Evolutionary conservation across 2,888 invertebrate genomes (phyloP).

Genomic region (Capitulum mitella): DNA sequence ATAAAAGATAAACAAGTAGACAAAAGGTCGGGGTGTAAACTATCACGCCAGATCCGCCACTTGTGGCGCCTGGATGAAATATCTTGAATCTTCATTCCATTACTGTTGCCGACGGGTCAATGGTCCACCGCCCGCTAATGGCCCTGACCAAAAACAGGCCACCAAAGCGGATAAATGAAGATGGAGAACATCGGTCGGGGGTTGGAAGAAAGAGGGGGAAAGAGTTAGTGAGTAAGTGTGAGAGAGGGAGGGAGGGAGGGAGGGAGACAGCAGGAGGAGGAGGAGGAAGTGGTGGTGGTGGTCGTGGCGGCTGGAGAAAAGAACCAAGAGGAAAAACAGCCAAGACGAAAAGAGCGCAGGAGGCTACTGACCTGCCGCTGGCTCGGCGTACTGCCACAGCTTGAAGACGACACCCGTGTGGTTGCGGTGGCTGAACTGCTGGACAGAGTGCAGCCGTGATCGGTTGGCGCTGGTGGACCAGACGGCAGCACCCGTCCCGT

Average conservation of each 20-base stretch:
- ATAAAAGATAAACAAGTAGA: too few species aligned
- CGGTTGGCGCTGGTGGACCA: background rate
- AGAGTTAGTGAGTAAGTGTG: background rate
- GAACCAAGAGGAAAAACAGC: too few species aligned
- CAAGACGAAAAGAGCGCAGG: too few species aligned
- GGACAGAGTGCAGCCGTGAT: background rate
- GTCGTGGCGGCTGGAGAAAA: too few species aligned
- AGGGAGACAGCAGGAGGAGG: background rate
- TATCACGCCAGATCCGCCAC: too few species aligned
- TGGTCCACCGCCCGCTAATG: too few species aligned
- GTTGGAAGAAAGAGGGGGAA: background rate
- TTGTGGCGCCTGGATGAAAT: too few species aligned
- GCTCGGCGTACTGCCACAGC: background rate
- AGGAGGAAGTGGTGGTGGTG: background rate
- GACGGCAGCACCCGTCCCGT: background rate
- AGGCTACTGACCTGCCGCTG: background rate
- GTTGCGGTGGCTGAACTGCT: slow-evolving; percentile 12
- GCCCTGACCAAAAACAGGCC: too few species aligned
- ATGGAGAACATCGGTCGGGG: background rate
- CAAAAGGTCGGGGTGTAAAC: too few species aligned
- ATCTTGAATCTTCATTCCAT: too few species aligned
- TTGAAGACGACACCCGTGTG: background rate
- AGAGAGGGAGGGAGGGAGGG: background rate
- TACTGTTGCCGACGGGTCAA: too few species aligned
- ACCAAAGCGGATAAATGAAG: too few species aligned